Evolutionary conservation across 30 jellyfish, hydroid and myxozoan genomes (phyloP), one percentile per base, ranked within the genome.

Genomic region (Hydra vulgaris): DNA sequence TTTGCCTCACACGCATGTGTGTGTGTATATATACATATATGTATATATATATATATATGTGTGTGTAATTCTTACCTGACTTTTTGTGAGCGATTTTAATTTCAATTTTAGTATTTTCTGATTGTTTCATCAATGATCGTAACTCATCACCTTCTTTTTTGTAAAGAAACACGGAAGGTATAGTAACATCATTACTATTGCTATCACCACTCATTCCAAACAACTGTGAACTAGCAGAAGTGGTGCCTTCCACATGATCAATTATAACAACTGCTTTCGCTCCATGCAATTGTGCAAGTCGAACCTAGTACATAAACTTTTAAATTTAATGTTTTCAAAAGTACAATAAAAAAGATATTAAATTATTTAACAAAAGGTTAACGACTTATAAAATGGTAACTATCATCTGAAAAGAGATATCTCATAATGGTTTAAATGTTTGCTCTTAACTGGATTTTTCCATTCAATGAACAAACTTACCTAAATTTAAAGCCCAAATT

Each of bases 141-240:
- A 94, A 26, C 22, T 67, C 54, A 40, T 84, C 90, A 1, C 96
- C 99, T 40, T 94, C 99, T 67, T 85, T 85, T 68, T 85, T 86
- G 79, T 86, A 94, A 74, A 94, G 78, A 67, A 94, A 94, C 80
- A 94, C 96, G 15, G 99, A 88, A 20, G 99, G 99, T 22, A 94
- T 84, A 54, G 71, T 76, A 27, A 94, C 95, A 68, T 94, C 96
- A 26, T 71, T 94, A 8, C 96, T 79, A 70, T 88, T 91, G 20
- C 85, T 82, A 82, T 94, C 99, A 40, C 99, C 99, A 71, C 99
- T 94, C 99, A 94, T 94, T 0, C 96, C 96, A 79, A 94, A 94
- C 17, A 94, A 88, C 83, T 88, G 96, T 20, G 88, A 83, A 7
- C 53, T 81, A 23, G 69, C 91, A 18, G 89, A 71, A 21, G 96